phyloP scores from a whole-genome alignment of 1,140 invertebrate genomes.

The Elymnias hypermnestra region DNA sequence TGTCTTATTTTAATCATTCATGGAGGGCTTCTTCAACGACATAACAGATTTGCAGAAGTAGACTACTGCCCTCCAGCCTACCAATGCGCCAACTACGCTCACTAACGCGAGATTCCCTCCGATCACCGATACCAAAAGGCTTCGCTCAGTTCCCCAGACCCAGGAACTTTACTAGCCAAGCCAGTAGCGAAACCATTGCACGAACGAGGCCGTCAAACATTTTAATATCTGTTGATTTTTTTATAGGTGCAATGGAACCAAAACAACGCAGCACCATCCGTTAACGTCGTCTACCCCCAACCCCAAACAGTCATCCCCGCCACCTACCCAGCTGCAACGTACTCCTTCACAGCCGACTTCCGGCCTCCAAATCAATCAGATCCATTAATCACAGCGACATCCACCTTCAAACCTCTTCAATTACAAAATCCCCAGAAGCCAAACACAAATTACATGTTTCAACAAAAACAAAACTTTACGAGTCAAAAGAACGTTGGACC shows the following conservation, averaged over 20 bases:
- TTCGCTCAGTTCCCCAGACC: too few species aligned
- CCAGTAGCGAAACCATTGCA: too few species aligned
- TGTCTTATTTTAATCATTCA: too few species aligned
- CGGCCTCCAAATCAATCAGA: conserved; percentile 77
- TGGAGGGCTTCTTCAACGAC: too few species aligned
- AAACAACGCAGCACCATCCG: conserved; percentile 72
- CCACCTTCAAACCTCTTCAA: conserved; percentile 67
- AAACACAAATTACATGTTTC: conserved; percentile 54
- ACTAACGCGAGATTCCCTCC: too few species aligned
- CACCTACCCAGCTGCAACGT: conserved; percentile 81
- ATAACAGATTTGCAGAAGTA: too few species aligned
- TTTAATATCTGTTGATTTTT: background rate
- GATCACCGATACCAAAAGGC: too few species aligned
- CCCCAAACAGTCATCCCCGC: conserved; percentile 77
- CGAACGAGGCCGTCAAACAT: background rate
- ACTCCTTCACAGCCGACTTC: conserved; percentile 88
- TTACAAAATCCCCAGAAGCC: conserved; percentile 60
- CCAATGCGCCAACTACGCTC: too few species aligned
- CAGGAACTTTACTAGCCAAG: too few species aligned
- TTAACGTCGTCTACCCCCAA: conserved; percentile 79
- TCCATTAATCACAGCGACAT: conserved; percentile 66
- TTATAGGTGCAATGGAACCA: conserved; percentile 81
- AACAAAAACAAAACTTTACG: conserved; percentile 50
- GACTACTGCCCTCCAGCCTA: too few species aligned
- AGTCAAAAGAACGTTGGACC: conserved; percentile 43